Evolutionary conservation across 2,797 vertebrate genomes (phyloP).

Genomic region (Mus caroli): DNA sequence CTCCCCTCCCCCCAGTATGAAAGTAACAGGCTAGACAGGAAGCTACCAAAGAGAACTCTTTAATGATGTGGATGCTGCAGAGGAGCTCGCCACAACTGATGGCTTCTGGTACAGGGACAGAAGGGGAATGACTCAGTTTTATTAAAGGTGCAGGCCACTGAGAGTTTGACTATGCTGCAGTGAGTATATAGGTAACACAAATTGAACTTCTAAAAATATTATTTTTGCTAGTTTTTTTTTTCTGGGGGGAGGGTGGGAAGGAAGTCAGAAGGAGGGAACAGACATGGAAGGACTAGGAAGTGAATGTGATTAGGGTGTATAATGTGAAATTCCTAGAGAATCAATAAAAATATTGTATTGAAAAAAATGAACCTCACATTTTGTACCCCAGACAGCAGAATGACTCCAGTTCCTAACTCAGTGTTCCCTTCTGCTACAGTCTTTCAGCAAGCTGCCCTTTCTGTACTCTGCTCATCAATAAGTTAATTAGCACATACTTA

Average conservation of each 20-base stretch:
- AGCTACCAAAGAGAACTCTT: neutral
- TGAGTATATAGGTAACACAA: neutral
- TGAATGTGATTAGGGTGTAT: neutral
- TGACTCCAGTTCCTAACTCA: neutral
- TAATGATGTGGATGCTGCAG: neutral
- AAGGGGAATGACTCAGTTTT: neutral
- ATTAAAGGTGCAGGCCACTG: neutral
- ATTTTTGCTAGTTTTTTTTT: neutral
- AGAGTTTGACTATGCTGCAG: neutral
- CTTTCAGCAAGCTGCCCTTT: neutral
- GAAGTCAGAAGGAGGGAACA: neutral
- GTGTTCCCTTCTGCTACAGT: neutral
- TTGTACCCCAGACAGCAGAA: neutral
- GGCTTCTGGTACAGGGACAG: neutral
- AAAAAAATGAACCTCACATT: neutral
- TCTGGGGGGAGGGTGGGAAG: neutral
- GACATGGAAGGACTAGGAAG: neutral
- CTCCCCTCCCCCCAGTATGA: neutral
- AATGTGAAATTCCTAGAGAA: neutral
- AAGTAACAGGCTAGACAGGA: neutral
- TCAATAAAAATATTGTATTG: neutral
- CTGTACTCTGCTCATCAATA: neutral
- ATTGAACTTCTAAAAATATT: neutral
- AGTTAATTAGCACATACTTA: conserved; percentile 1
- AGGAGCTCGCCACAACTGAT: neutral